These are phyloP conservation scores for Drosophila suzukii DNA, from an alignment of 1,140 invertebrate genomes.

Conservation along the genomic window DNA sequence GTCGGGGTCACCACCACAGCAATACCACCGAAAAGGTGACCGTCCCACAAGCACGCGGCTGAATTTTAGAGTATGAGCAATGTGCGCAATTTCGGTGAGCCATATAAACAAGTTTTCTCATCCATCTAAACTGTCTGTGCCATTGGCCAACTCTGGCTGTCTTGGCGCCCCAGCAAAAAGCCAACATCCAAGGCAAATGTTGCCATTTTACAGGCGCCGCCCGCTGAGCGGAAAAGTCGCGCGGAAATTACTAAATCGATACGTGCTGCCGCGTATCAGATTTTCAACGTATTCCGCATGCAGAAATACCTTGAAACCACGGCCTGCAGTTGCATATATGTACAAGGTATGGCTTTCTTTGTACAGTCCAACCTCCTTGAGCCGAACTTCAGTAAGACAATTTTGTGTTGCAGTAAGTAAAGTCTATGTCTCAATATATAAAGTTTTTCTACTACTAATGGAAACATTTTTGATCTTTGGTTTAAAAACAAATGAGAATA, in stretches of 20 bases:
- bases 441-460: neutral
- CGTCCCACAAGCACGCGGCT: conserved; percentile 19
- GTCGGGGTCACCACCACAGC: conserved; percentile 20
- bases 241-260: conserved; percentile 73
- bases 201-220: conserved; percentile 39
- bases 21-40: conserved; percentile 33
- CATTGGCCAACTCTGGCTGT: conserved; percentile 19
- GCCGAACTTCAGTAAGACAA: neutral
- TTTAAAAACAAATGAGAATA: too few relatives aligned
- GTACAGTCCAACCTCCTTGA: neutral
- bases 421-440: neutral
- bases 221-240: conserved; percentile 49
- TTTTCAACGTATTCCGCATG: conserved; percentile 40
- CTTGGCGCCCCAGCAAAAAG: conserved; percentile 16
- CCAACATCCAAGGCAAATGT: conserved; percentile 31
- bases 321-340: conserved; percentile 20
- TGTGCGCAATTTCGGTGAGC: conserved; percentile 41
- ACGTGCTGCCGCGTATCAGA: conserved; percentile 54
- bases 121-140: conserved; percentile 58
- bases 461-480: too few relatives aligned
- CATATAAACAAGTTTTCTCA: conserved; percentile 56
- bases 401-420: neutral
- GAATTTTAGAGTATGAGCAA: conserved; percentile 37
- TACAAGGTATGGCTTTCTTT: neutral
- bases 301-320: conserved; percentile 33